phyloP scores from a whole-genome alignment of 92 coral and sea anemone genomes.

The Parazoanthus swiftii region DNA sequence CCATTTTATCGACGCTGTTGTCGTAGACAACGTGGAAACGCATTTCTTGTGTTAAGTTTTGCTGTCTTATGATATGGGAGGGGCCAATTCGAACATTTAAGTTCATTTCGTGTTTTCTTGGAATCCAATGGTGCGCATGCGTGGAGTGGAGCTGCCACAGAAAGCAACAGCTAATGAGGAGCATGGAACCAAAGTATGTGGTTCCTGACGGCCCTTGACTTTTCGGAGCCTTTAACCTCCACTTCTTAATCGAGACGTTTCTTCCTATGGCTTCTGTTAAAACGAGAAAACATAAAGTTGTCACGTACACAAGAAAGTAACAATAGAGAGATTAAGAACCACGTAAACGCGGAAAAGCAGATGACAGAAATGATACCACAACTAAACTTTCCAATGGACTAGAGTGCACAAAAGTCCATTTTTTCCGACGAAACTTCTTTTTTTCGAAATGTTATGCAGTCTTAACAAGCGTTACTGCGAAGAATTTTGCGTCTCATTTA shows the following conservation, averaged over 20 bases:
- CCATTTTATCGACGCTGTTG: constrained; percentile 67
- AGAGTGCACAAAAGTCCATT: too few relatives aligned
- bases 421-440: too few relatives aligned
- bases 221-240: not conserved
- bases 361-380: too few relatives aligned
- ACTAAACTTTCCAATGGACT: too few relatives aligned
- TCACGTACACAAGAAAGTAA: too few relatives aligned
- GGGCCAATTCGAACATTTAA: constrained; percentile 86
- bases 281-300: not conserved
- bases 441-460: too few relatives aligned
- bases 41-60: constrained; percentile 75
- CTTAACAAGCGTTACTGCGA: too few relatives aligned
- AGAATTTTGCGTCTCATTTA: too few relatives aligned
- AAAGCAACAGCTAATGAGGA: constrained; percentile 34
- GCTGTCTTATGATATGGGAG: constrained; percentile 58
- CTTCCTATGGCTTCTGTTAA: not conserved
- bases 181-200: not conserved
- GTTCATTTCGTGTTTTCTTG: constrained; percentile 86
- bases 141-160: constrained; percentile 39
- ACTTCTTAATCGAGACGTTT: not conserved
- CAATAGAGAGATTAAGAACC: too few relatives aligned
- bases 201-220: not conserved
- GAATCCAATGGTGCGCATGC: constrained; percentile 90
- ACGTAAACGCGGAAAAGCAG: too few relatives aligned
- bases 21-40: constrained; percentile 95